phyloP scores from a whole-genome alignment of 2,113 vertebrate species.

The Athene cunicularia region DNA sequence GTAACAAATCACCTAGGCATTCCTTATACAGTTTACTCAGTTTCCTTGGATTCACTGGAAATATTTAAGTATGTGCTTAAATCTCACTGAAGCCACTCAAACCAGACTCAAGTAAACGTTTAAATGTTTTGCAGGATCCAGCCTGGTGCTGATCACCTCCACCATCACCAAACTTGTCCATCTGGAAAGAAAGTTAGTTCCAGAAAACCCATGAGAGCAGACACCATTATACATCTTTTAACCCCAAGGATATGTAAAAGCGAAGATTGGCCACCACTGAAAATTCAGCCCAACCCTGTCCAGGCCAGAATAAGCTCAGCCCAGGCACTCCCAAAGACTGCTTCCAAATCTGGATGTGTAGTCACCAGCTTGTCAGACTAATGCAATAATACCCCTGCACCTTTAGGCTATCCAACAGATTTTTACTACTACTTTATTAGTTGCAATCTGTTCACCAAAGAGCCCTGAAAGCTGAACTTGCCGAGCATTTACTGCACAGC shows the following conservation, averaged over 20 bases:
- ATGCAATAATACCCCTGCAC: slow-evolving; percentile 9
- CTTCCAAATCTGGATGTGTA: background rate
- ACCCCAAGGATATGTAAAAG: background rate
- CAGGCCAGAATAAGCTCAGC: slow-evolving; percentile 15
- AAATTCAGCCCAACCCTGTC: background rate
- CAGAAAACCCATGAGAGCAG: background rate
- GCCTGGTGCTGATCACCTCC: background rate
- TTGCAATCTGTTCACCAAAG: slow-evolving; percentile 20
- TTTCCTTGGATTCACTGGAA: background rate
- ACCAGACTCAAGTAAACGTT: background rate
- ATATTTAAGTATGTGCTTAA: slow-evolving; percentile 19
- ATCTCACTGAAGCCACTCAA: background rate
- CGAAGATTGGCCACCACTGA: slow-evolving; percentile 3
- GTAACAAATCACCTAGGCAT: background rate
- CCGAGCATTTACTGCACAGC: background rate
- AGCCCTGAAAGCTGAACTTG: slow-evolving; percentile 3
- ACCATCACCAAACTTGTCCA: slow-evolving; percentile 34
- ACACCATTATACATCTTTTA: background rate
- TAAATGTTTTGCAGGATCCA: slow-evolving; percentile 31
- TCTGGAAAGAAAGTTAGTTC: slow-evolving; percentile 51
- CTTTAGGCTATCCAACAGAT: background rate
- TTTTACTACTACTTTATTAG: slow-evolving; percentile 10
- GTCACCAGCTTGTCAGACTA: slow-evolving; percentile 16
- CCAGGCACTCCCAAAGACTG: background rate
- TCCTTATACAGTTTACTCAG: background rate